Evolutionary conservation across 1,140 invertebrate species (phyloP), one percentile per base, ranked within the genome.

Genomic region (Solenopsis fugax): DNA sequence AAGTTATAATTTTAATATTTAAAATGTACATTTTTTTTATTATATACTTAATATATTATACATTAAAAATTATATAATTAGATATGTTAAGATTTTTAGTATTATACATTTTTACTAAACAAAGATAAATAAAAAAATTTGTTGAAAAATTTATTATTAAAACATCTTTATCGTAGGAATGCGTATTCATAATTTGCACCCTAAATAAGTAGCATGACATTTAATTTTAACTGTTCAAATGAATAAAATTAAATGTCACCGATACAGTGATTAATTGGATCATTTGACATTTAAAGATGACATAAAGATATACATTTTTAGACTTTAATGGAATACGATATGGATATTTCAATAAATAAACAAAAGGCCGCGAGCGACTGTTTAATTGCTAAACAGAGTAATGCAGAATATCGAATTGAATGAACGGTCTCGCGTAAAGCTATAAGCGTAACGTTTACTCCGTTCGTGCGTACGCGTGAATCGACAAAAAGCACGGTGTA

Each of bases 401-500:
- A 82, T 82, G 24, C 67, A 52, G 16, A 82, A 60, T 82, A 73
- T 73, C 54, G 67, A 73, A 73, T 73, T 52, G 50, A 81, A 80
- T 45, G 18, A 65, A 72, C 6, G 21, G 16, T 54, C 48, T 37
- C 62, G 18, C 41, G 21, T 72, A 37, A 80, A 80, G 45, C 29
- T 10, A 21, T 56, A 21, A 41, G 41, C n/a, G 52, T 82, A 73
- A 67, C n/a, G 58, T 58, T 56, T 82, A 58, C 34, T 56, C 10
- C 24, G 34, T 4, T 16, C 52, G 37, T 69, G 52, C 77, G n/a
- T 69, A 34, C 16, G 7, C 52, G 69, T 41, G 54, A 60, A 73
- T 82, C 24, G 80, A 34, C 67, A 48, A 72, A 82, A 72, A 71
- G 41, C 48, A 34, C 4, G 7, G 21, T 58, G 5, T 12, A 82